Evolutionary conservation across 1,140 invertebrate species (phyloP).

Genomic region (Hypothenemus hampei): DNA sequence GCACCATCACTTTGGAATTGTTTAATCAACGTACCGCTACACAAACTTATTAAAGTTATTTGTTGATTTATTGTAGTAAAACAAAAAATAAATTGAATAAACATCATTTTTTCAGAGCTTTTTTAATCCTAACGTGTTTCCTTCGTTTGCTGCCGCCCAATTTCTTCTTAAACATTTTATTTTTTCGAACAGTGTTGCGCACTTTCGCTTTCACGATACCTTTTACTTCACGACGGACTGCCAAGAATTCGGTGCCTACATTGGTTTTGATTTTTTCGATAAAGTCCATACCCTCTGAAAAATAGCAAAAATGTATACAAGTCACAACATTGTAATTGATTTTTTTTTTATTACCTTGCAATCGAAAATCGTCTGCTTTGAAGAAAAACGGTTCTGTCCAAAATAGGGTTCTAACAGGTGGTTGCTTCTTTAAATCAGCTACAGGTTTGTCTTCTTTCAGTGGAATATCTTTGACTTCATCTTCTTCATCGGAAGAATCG

Average conservation of each 20-base stretch:
- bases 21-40: slow-evolving; percentile 58
- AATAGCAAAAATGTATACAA: slow-evolving; percentile 28
- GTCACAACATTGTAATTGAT: neutral
- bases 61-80: neutral
- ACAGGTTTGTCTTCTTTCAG: slow-evolving; percentile 4
- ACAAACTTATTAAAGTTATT: slow-evolving; percentile 6
- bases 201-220: slow-evolving; percentile 56
- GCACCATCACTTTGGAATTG: slow-evolving; percentile 74
- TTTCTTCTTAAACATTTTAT: slow-evolving; percentile 44
- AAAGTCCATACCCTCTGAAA: slow-evolving; percentile 55
- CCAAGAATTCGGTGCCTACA: slow-evolving; percentile 41
- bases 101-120: slow-evolving; percentile 33
- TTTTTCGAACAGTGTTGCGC: slow-evolving; percentile 54
- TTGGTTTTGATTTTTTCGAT: slow-evolving; percentile 44
- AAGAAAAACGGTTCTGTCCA: slow-evolving; percentile 57
- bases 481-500: slow-evolving; percentile 56
- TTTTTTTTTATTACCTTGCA: slow-evolving; percentile 48
- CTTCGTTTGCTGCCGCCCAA: slow-evolving; percentile 35
- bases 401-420: slow-evolving; percentile 29
- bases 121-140: slow-evolving; percentile 36
- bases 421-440: neutral
- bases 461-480: slow-evolving; percentile 34
- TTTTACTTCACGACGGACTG: slow-evolving; percentile 52
- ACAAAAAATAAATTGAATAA: neutral
- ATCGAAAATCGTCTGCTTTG: slow-evolving; percentile 48